These are phyloP conservation scores for Arvicanthis niloticus DNA, from an alignment of 2,113 vertebrate species.

Conservation along the genomic window DNA sequence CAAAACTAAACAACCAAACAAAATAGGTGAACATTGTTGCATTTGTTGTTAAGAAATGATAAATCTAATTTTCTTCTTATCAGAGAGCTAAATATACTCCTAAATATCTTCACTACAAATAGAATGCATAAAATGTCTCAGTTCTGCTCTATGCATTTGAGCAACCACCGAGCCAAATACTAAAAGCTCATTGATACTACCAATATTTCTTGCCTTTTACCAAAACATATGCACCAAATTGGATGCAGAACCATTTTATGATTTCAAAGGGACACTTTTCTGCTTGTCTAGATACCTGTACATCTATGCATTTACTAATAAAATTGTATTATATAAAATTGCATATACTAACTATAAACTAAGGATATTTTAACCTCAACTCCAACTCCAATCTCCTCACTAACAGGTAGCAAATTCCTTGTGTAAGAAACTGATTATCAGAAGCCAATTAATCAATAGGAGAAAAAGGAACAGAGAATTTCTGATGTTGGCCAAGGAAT, in stretches of 20 bases:
- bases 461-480: background rate
- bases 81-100: background rate
- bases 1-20: background rate
- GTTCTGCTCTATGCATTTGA: background rate
- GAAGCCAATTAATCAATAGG: background rate
- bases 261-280: background rate
- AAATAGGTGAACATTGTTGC: background rate
- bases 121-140: background rate
- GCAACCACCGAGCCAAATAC: background rate
- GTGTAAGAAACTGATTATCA: background rate
- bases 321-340: background rate
- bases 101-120: background rate
- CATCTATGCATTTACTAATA: background rate
- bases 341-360: background rate
- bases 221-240: background rate
- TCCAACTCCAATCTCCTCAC: background rate
- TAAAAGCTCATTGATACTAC: background rate
- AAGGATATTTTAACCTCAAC: background rate
- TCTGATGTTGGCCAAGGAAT: background rate
- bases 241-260: background rate
- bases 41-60: slow-evolving; percentile 23
- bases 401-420: background rate
- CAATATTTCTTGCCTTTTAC: background rate
- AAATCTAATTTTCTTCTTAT: slow-evolving; percentile 43
- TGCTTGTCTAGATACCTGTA: background rate